Conservation (phyloP, 2,113 vertebrate genomes). For the Eublepharis macularius region DNA sequence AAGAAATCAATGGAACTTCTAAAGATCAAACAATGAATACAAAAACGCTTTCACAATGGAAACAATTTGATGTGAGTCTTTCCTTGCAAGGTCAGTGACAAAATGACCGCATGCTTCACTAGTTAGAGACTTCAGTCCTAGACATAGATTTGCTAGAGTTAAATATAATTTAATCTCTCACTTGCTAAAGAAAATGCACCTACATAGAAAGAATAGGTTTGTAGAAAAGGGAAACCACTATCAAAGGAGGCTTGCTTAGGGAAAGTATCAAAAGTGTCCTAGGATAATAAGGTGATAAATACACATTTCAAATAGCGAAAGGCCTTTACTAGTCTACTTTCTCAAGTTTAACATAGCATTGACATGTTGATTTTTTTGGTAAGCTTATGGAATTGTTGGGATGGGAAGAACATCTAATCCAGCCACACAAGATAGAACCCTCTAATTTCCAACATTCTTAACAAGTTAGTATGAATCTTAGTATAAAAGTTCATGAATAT, state of each 20-base stretch:
- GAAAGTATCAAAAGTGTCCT: not conserved
- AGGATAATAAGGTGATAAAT: not conserved
- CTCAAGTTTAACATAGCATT: not conserved
- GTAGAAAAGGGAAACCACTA: not conserved
- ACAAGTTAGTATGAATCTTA: not conserved
- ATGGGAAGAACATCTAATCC: not conserved
- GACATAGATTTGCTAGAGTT: not conserved
- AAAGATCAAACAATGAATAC: not conserved
- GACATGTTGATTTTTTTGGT: not conserved
- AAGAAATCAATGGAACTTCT: not conserved
- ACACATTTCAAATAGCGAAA: not conserved
- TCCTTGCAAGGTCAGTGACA: fast-evolving
- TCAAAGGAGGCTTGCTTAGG: not conserved
- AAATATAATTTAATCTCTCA: not conserved
- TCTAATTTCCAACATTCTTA: not conserved
- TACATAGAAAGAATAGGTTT: not conserved
- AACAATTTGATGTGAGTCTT: not conserved
- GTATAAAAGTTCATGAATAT: not conserved
- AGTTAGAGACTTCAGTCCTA: not conserved
- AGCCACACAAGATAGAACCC: not conserved
- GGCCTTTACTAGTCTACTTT: not conserved
- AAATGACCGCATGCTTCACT: fast-evolving
- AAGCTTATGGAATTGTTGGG: not conserved
- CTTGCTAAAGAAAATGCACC: not conserved
- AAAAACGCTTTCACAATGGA: not conserved